Evolutionary conservation across 2,888 invertebrate species (phyloP).

Genomic region (Drosophila cognata): DNA sequence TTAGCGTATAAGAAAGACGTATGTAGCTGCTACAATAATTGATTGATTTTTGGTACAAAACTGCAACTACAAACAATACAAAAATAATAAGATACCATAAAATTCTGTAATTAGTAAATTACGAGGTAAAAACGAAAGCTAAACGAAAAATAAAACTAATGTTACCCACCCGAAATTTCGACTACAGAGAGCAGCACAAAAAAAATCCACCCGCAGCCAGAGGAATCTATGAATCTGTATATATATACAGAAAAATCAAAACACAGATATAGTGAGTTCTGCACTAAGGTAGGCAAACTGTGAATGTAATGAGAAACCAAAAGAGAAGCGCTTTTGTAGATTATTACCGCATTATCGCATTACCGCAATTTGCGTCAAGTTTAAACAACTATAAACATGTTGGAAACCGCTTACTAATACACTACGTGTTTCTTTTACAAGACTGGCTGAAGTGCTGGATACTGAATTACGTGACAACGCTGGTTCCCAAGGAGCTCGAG

Average conservation of each 20-base stretch:
- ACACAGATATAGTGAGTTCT: constrained; percentile 34
- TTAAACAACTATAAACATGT: constrained; percentile 18
- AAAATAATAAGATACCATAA: constrained; percentile 20
- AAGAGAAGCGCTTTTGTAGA: constrained; percentile 38
- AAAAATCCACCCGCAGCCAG: constrained; percentile 15
- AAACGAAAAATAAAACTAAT: constrained; percentile 65
- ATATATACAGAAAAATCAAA: constrained; percentile 14
- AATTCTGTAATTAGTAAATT: constrained; percentile 65
- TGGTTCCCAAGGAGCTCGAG: constrained; percentile 43
- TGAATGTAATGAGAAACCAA: constrained; percentile 10
- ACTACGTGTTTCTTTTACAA: constrained; percentile 78
- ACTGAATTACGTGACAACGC: constrained; percentile 42
- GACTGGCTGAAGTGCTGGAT: constrained; percentile 70
- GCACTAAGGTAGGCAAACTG: constrained; percentile 38
- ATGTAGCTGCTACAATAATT: constrained; percentile 55
- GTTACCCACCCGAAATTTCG: constrained; percentile 67
- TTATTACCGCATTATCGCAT: constrained; percentile 25
- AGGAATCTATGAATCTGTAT: constrained; percentile 6
- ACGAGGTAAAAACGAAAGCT: constrained; percentile 45
- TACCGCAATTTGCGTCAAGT: constrained; percentile 42
- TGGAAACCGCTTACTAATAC: constrained; percentile 67
- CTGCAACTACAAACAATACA: constrained; percentile 28
- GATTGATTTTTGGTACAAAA: constrained; percentile 42
- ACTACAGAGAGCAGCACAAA: constrained; percentile 43
- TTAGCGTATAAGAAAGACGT: constrained; percentile 70